A percentile compares a stretch with the other conserved stretches of the same genome.
Conservation (phyloP, 1,140 invertebrate genomes). For the Harpegnathos saltator region DNA sequence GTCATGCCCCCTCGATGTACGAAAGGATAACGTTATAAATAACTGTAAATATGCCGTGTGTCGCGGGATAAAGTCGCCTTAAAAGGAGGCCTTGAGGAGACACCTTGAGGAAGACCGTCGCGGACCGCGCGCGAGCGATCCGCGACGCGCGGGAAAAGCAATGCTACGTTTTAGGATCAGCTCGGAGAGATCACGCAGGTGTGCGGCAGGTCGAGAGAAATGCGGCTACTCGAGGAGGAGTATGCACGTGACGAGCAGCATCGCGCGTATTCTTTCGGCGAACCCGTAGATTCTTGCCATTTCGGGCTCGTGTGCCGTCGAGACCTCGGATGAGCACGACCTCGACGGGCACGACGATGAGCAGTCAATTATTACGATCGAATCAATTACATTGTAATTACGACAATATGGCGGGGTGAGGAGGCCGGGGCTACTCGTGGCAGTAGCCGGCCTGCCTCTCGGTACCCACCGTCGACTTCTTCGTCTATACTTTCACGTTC, state of each 20-base stretch:
- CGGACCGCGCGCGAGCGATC: not conserved
- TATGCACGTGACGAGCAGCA: slow-evolving; percentile 59
- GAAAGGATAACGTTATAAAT: slow-evolving; percentile 75
- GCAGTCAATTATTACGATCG: slow-evolving; percentile 81
- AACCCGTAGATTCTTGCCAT: slow-evolving; percentile 75
- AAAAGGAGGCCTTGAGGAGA: slow-evolving; percentile 47
- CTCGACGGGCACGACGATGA: slow-evolving; percentile 62
- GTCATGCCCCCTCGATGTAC: slow-evolving; percentile 45
- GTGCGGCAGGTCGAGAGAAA: slow-evolving; percentile 57
- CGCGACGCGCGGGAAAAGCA: slow-evolving; percentile 28
- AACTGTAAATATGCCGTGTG: slow-evolving; percentile 78
- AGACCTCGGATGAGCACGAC: not conserved
- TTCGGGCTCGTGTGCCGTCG: slow-evolving; percentile 58
- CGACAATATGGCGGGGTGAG: slow-evolving; percentile 76
- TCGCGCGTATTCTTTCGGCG: slow-evolving; percentile 67
- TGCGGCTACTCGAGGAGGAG: slow-evolving; percentile 59
- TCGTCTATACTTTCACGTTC: slow-evolving; percentile 30
- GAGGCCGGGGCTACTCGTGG: not conserved
- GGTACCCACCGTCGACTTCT: slow-evolving; percentile 47
- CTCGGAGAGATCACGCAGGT: slow-evolving; percentile 28
- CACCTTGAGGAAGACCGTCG: slow-evolving; percentile 1
- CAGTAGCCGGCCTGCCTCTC: slow-evolving; percentile 23
- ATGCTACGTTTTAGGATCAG: slow-evolving; percentile 43
- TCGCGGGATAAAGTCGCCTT: slow-evolving; percentile 41
- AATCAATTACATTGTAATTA: slow-evolving; percentile 75